phyloP scores from a whole-genome alignment of 2,888 invertebrate genomes.

The Branchinecta sandiegonensis region DNA sequence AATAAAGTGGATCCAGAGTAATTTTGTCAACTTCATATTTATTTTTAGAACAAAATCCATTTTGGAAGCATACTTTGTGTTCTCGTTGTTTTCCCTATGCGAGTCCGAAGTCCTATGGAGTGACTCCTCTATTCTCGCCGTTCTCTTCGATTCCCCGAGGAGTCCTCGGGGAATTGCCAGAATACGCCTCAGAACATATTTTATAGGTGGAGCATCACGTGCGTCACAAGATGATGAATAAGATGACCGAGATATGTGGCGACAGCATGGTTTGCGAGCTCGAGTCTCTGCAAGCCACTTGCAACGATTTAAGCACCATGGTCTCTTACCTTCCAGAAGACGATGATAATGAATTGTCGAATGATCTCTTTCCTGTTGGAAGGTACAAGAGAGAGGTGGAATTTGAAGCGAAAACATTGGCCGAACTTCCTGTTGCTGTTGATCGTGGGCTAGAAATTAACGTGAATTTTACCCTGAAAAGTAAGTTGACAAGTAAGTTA shows the following conservation, averaged over 20 bases:
- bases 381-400: slow-evolving; percentile 21
- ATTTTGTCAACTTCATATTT: too few species aligned
- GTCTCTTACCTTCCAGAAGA: slow-evolving; percentile 19
- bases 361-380: slow-evolving; percentile 27
- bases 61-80: too few species aligned
- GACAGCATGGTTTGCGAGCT: slow-evolving; percentile 28
- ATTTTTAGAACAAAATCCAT: too few species aligned
- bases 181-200: neutral
- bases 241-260: slow-evolving; percentile 27
- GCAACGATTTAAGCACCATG: slow-evolving; percentile 27
- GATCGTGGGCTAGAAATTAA: slow-evolving; percentile 21
- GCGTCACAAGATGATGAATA: slow-evolving; percentile 25
- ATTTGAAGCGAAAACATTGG: slow-evolving; percentile 1
- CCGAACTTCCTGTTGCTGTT: neutral
- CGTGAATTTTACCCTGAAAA: slow-evolving; percentile 25
- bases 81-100: too few species aligned
- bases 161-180: too few species aligned
- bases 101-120: too few species aligned
- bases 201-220: slow-evolving; percentile 24
- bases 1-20: too few species aligned
- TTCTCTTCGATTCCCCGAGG: too few species aligned
- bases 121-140: too few species aligned
- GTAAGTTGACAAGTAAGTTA: slow-evolving; percentile 22
- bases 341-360: slow-evolving; percentile 20
- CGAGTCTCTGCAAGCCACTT: slow-evolving; percentile 28